Base-by-base conservation (phyloP, 2,888 invertebrate genomes). In the Leucania comma region DNA sequence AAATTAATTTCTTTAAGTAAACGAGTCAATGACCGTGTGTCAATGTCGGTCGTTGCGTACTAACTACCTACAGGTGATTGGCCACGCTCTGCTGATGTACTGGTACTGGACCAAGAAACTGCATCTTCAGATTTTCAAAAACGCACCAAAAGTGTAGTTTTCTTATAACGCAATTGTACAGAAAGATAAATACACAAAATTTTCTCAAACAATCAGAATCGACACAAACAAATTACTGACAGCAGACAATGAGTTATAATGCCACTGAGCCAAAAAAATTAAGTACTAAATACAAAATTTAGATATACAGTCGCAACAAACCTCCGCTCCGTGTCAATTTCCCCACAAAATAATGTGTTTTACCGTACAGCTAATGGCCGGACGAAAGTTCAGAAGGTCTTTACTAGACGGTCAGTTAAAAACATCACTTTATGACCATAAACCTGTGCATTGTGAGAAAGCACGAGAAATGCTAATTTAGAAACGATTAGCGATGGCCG, bases 401-500 rank as follows among this genome's bases (percentile, higher is more conserved):
- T 22, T 63, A 62, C 68, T 59, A 68, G 60, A 56, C 64, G 63
- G 72, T 58, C 74, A 60, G 72, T 62, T 64, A 61, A 75, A 83
- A 80, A 78, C 72, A 77, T 69, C 63, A 53, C 63, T 79, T 72
- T 74, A 60, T 65, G 38, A 58, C 56, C 29, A 32, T 69, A 78
- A 78, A 72, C 65, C n/a, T 32, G 57, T 64, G 71, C 72, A 90
- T 89, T 88, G 90, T 90, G 87, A 83, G 87, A 87, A 87, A 87
- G 86, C 91, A 91, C 90, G 90, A 83, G 84, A 90, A 88, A 90
- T 86, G 84, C 84, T 88, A 87, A 91, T 91, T 88, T 89, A 84
- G 86, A 87, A 86, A 60, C 87, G 86, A 90, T 90, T 90, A 90
- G 75, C 64, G 67, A 35, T 29, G 54, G 29, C 29, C 53, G 17